Conservation (phyloP, 2,888 invertebrate genomes). For the Brachypalpus laphriformis region DNA sequence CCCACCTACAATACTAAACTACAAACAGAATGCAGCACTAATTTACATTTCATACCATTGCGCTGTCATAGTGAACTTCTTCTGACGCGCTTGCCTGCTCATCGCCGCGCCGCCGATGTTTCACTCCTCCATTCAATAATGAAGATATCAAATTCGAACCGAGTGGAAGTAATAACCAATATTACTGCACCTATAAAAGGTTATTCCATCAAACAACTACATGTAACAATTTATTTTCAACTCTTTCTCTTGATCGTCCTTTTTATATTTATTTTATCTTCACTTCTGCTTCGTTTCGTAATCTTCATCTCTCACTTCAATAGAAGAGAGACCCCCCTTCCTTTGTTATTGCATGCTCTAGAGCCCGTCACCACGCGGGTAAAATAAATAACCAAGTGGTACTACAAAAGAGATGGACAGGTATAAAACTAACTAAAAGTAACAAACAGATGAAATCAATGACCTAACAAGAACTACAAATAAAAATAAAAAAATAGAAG, state of each 20-base stretch:
- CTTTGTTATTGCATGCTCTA: slow-evolving; percentile 59
- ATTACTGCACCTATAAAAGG: slow-evolving; percentile 74
- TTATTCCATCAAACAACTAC: slow-evolving; percentile 50
- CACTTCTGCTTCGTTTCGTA: slow-evolving; percentile 23
- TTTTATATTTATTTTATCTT: slow-evolving; percentile 28
- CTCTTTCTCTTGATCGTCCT: slow-evolving; percentile 5
- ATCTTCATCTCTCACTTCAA: slow-evolving; percentile 58
- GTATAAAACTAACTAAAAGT: slow-evolving; percentile 56
- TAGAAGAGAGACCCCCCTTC: slow-evolving; percentile 17
- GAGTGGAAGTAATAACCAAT: slow-evolving; percentile 72
- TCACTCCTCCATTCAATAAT: slow-evolving; percentile 48
- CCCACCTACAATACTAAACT: slow-evolving; percentile 20
- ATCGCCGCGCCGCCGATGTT: slow-evolving; percentile 8
- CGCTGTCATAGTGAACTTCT: slow-evolving; percentile 50
- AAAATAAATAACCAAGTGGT: slow-evolving; percentile 57
- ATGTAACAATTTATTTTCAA: slow-evolving; percentile 51
- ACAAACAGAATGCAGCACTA: slow-evolving; percentile 42
- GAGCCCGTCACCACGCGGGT: slow-evolving; percentile 54
- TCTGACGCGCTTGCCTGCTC: slow-evolving; percentile 28
- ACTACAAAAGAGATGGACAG: slow-evolving; percentile 64
- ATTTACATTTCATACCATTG: slow-evolving; percentile 64
- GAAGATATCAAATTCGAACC: slow-evolving; percentile 72
- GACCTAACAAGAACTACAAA: slow-evolving; percentile 72
- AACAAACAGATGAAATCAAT: slow-evolving; percentile 71
- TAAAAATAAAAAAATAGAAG: slow-evolving; percentile 8